phyloP scores from a whole-genome alignment of 2,113 vertebrate species.

The Mormyrus iriodes region DNA sequence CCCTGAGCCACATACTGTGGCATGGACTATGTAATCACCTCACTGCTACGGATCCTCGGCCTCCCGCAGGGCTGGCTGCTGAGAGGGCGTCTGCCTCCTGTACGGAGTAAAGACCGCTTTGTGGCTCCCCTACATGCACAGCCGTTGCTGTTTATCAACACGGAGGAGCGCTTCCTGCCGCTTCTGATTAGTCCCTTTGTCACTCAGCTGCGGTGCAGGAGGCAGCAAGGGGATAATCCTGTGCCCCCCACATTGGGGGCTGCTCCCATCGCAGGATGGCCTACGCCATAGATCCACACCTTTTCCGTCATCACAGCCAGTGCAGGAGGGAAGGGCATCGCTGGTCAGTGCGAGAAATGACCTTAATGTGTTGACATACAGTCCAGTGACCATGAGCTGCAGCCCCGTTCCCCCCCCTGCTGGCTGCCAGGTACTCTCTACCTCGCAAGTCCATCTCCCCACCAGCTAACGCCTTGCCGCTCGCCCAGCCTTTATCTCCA shows the following conservation, averaged over 20 bases:
- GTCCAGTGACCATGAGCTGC: not conserved
- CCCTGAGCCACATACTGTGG: not conserved
- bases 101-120: conserved; percentile 23
- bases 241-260: not conserved
- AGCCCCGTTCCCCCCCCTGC: not conserved
- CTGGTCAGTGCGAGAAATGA: not conserved
- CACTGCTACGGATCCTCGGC: not conserved
- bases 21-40: not conserved
- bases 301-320: not conserved
- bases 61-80: not conserved
- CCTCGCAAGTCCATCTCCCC: not conserved
- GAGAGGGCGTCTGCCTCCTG: not conserved
- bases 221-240: not conserved
- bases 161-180: conserved; percentile 20
- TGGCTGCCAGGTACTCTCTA: not conserved
- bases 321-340: not conserved
- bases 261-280: not conserved
- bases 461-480: not conserved
- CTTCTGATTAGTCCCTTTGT: conserved; percentile 32
- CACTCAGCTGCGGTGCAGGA: conserved; percentile 19
- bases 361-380: not conserved
- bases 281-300: not conserved
- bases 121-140: conserved; percentile 7
- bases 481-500: not conserved
- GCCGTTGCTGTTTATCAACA: conserved; percentile 30